Base-by-base conservation (phyloP, 2,888 invertebrate species). In the Eugnorisma glareosa region DNA sequence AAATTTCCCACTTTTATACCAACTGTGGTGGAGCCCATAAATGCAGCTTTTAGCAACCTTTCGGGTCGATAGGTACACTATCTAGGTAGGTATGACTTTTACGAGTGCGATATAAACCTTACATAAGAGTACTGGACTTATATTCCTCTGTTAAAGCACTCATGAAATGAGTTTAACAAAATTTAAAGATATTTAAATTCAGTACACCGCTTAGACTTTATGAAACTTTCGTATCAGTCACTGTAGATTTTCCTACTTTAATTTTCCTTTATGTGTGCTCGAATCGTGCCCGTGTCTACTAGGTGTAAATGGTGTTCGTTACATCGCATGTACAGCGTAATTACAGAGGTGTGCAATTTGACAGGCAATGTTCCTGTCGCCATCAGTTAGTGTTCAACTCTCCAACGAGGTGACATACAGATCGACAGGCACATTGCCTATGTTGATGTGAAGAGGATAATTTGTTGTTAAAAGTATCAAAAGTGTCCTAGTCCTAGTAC, bases 281-380 rank as follows among this genome's bases (percentile, higher is more conserved):
- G 28, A n/a, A 40, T 48, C 61, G 63, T n/a, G 31, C 43, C 10
- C 24, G 28, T 35, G 28, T 15, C 31, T 81, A n/a, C 37, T 18
- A 45, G 51, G 11, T 28, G 37, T 40, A 40, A 61, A 63, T 61
- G n/a, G n/a, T n/a, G 10, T 51, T 70, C 51, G 4, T 28, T 13
- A 28, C 13, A 35, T 15, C n/a, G 13, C 54, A 13, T n/a, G 45
- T 43, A 24, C 68, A 31, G 24, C 54, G 67, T 84, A 69, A 82
- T 79, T 72, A 72, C 64, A 84, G 67, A 59, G 80, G 59, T 48
- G 68, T 75, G 75, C 68, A 75, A 82, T 79, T 74, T 77, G 77
- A 63, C 59, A 77, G 57, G 71, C 77, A 68, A 37, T 61, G 61
- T 66, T 63, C 66, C 72, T 70, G 61, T 77, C 83, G 48, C 67